Conservation (phyloP, 2,797 vertebrate species). For the Distichodus sexfasciatus region DNA sequence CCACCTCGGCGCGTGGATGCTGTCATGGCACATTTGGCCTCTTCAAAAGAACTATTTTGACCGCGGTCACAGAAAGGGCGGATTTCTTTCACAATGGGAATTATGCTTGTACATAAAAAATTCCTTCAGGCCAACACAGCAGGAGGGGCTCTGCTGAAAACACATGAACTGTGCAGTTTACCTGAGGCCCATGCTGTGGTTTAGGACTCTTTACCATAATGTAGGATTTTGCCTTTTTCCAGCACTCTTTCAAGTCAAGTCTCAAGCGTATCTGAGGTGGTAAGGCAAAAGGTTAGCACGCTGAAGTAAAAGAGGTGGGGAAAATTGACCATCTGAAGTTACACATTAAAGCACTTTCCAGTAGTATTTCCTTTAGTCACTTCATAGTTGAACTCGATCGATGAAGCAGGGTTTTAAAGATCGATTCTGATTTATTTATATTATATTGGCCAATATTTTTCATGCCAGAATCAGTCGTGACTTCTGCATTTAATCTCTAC, state of each 20-base stretch:
- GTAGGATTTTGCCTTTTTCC: not conserved
- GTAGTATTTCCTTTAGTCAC: not conserved
- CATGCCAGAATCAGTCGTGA: too few relatives aligned
- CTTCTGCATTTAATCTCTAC: too few relatives aligned
- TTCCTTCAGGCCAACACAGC: not conserved
- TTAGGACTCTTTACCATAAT: not conserved
- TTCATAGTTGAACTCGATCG: too few relatives aligned
- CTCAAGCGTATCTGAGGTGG: not conserved
- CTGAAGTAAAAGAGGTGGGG: not conserved
- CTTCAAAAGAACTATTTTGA: too few relatives aligned
- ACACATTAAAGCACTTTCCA: too few relatives aligned
- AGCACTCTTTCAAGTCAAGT: not conserved
- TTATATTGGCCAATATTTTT: too few relatives aligned
- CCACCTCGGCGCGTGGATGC: too few relatives aligned
- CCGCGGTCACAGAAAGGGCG: too few relatives aligned
- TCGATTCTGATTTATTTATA: too few relatives aligned
- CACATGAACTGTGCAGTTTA: not conserved
- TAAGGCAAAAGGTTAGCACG: not conserved
- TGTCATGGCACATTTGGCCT: too few relatives aligned
- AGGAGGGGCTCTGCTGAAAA: not conserved
- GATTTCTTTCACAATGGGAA: too few relatives aligned
- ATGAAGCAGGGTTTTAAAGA: not conserved
- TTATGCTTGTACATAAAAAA: not conserved
- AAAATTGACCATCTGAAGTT: not conserved
- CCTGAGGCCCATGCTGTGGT: not conserved